Evolutionary conservation across 1,140 invertebrate genomes (phyloP).

Genomic region (Micrasema longulum): DNA sequence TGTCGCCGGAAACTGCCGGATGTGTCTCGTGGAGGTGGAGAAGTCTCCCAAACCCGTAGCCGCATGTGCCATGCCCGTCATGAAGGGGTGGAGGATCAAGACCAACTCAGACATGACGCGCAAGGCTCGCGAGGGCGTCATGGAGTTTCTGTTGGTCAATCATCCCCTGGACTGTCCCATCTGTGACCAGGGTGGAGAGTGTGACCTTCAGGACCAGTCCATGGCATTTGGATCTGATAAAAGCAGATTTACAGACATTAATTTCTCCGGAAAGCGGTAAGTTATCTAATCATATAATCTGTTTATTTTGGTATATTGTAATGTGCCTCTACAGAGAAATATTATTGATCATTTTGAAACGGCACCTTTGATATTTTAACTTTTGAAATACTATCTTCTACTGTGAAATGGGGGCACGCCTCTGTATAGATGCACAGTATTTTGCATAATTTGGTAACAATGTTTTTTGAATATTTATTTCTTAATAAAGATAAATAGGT

Average conservation of each 20-base stretch:
- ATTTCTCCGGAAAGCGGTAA: constrained; percentile 92
- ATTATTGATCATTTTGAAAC: too few species aligned
- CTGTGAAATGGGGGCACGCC: too few species aligned
- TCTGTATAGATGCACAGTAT: too few species aligned
- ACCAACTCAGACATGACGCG: constrained; percentile 96
- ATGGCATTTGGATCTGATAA: constrained; percentile 99
- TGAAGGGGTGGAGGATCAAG: constrained; percentile 97
- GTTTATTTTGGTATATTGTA: too few species aligned
- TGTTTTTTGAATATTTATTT: too few species aligned
- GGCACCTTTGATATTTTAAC: too few species aligned
- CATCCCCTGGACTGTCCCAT: constrained; percentile 99
- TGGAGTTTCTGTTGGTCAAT: constrained; percentile 99
- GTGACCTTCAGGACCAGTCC: constrained; percentile 97
- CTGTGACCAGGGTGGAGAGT: constrained; percentile 99
- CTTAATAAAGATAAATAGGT: too few species aligned
- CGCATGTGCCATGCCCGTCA: constrained; percentile 99
- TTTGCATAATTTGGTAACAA: too few species aligned
- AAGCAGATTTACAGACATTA: constrained; percentile 93
- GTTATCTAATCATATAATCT: too few species aligned
- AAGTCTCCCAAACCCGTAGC: constrained; percentile 95
- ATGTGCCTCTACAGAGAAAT: too few species aligned
- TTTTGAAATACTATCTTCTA: too few species aligned
- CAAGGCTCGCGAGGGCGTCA: constrained; percentile 96
- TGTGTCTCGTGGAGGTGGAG: constrained; percentile 99
- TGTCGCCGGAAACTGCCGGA: constrained; percentile 98